Evolutionary conservation across 2,113 vertebrate species (phyloP), one percentile per base, ranked within the genome.

Genomic region (Cairina moschata): DNA sequence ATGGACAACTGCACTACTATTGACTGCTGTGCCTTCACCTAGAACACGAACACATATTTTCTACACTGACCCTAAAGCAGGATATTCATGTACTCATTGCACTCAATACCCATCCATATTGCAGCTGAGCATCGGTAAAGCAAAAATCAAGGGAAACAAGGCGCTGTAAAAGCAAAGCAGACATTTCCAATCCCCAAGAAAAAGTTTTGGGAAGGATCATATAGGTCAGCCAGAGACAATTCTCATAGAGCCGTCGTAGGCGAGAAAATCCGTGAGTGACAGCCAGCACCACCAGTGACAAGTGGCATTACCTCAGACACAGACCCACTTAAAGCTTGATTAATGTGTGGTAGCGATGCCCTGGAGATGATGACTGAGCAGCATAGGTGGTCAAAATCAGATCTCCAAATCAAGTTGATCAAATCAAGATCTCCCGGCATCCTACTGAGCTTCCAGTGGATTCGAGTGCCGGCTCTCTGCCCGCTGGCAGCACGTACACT

Each of bases 251-350:
- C 17, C 14, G 14, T 12, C 3, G 4, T 23, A 92, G 31, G 23
- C 23, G 87, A 69, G 71, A 94, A 93, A 92, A 91, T 62, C 78
- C 46, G 83, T 1, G 1, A 52, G 13, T 5, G 5, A 72, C 66
- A 83, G 22, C 9, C 56, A 75, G 52, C 36, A 78, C 32, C 29
- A 82, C 29, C 58, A 79, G 42, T 11, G 26, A 81, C 22, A 0
- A 88, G 32, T 46, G 17, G 17, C 48, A 74, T 74, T 93, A 86
- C 76, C 95, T 94, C 86, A 32, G 58, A 79, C 87, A 94, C 52
- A 83, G 83, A 75, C 29, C 44, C 18, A 46, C 65, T 91, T 7
- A 1, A 2, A 92, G 77, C 29, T 40, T 3, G 0, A 82, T 56
- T 48, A 2, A 42, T 48, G 62, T 46, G 18, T 1, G 9, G 60